phyloP scores from a whole-genome alignment of 1,140 invertebrate species.

The Habropoda laboriosa region DNA sequence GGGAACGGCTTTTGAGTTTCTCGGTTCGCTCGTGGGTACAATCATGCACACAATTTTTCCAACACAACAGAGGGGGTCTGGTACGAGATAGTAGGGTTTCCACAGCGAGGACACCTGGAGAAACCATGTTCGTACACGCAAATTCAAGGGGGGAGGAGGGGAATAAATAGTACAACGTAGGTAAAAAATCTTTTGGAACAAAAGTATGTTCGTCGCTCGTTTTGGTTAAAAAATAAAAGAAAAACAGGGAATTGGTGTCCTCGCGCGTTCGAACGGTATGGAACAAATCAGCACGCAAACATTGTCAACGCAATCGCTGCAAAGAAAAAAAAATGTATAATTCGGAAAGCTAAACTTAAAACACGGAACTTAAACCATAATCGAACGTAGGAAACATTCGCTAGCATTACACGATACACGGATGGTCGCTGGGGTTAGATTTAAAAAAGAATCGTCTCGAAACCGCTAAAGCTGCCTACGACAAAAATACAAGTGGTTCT shows the following conservation, averaged over 20 bases:
- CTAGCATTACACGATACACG: constrained; percentile 65
- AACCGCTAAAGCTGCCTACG: background rate
- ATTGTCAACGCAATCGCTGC: constrained; percentile 15
- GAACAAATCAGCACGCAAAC: constrained; percentile 45
- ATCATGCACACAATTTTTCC: constrained; percentile 74
- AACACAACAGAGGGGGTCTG: constrained; percentile 57
- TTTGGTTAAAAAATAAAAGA: no score
- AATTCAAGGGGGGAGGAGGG: no score
- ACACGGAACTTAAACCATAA: constrained; percentile 57
- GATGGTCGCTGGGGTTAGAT: constrained; percentile 40
- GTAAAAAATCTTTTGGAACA: no score
- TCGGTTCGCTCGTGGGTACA: constrained; percentile 61
- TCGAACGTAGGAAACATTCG: constrained; percentile 64
- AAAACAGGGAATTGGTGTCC: background rate
- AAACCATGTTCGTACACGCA: background rate
- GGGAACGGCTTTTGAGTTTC: background rate
- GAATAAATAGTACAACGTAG: no score
- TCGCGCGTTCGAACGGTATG: constrained; percentile 8
- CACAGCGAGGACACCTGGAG: constrained; percentile 32
- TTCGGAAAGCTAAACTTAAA: constrained; percentile 61
- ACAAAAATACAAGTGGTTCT: background rate
- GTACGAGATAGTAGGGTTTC: constrained; percentile 3
- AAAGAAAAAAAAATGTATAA: constrained; percentile 35
- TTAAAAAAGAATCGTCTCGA: background rate
- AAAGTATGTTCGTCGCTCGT: no score